A percentile compares a stretch with the other conserved stretches of the same genome.
Evolutionary conservation across 2,797 vertebrate genomes (phyloP).

Genomic region (Balearica regulorum): DNA sequence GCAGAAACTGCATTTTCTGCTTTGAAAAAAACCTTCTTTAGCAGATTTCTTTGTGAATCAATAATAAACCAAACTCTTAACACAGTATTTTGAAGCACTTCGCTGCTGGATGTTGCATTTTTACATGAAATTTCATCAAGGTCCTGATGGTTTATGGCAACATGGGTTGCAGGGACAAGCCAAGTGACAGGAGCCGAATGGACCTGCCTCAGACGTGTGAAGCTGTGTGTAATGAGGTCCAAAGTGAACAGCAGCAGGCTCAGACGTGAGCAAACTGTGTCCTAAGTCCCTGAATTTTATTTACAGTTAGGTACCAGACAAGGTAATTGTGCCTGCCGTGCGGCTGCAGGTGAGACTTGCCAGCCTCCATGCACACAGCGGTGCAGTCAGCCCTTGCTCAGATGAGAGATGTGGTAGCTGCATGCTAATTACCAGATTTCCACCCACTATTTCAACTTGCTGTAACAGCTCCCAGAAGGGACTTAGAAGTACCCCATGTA

Average conservation of each 20-base stretch:
- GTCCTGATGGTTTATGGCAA: background rate
- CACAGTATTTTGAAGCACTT: background rate
- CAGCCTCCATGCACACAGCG: fast-evolving
- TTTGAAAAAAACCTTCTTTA: fast-evolving
- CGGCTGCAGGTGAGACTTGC: background rate
- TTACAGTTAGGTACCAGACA: background rate
- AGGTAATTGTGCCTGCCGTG: background rate
- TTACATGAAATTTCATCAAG: background rate
- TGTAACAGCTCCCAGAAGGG: background rate
- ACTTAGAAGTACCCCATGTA: background rate
- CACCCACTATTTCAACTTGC: background rate
- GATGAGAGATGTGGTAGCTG: background rate
- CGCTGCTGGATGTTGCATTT: background rate
- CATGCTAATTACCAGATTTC: background rate
- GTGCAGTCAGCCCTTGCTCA: background rate
- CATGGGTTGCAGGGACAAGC: background rate
- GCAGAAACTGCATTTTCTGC: background rate
- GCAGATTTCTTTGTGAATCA: background rate
- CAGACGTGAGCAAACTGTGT: background rate
- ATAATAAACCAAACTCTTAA: background rate
- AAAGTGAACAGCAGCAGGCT: background rate
- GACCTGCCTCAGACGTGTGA: background rate
- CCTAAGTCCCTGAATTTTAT: background rate
- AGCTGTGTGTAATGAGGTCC: background rate
- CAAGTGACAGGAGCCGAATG: background rate